Conservation (phyloP, 2,797 vertebrate genomes). For the Galaxias olidus region DNA sequence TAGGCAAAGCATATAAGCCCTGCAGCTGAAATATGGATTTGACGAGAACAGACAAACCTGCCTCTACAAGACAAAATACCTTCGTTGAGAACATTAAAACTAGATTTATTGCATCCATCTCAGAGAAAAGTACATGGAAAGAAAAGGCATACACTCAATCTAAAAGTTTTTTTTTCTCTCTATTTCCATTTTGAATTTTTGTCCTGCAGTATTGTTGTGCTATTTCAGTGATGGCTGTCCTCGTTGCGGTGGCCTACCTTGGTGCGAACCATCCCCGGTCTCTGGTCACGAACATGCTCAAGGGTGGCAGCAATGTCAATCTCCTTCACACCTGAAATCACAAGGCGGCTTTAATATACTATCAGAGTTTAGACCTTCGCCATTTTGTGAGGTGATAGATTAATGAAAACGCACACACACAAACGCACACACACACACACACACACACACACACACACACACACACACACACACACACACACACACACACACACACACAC, state of each 20-base stretch:
- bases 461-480: background rate
- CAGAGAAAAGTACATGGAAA: no score
- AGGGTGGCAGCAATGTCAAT: slow-evolving; percentile 95
- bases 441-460: background rate
- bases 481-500: background rate
- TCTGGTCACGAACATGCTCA: slow-evolving; percentile 93
- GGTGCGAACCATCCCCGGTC: slow-evolving; percentile 92
- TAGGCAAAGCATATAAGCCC: no score
- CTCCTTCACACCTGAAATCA: slow-evolving; percentile 88
- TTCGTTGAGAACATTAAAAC: no score
- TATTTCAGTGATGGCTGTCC: background rate
- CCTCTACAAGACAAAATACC: no score
- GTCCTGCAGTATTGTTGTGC: no score
- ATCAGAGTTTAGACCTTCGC: background rate
- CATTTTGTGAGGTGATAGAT: background rate
- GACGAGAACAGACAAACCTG: no score
- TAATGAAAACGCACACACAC: background rate
- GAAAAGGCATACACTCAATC: no score
- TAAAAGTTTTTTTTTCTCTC: no score
- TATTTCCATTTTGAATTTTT: no score
- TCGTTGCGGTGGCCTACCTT: slow-evolving; percentile 77
- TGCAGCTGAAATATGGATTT: no score
- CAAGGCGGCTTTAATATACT: background rate
- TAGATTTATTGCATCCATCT: no score
- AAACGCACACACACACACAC: background rate